phyloP scores from a whole-genome alignment of 2,797 vertebrate species.

The Darevskia mixta region DNA sequence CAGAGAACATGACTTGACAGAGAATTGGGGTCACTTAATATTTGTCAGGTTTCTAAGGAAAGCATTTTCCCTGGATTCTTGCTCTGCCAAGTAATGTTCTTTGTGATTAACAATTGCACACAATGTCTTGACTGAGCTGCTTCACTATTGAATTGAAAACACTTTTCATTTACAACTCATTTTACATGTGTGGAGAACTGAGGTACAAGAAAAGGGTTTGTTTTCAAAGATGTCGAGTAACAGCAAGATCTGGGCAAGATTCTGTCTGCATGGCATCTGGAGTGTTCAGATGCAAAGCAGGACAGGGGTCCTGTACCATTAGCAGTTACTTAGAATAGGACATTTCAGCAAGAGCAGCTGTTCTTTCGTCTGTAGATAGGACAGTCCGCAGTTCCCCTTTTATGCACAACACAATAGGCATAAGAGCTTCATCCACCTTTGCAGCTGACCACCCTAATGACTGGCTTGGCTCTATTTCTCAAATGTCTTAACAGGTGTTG shows the following conservation, averaged over 20 bases:
- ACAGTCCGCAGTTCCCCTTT: neutral
- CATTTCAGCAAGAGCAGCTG: slow-evolving; percentile 4
- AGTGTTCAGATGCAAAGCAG: slow-evolving; percentile 17
- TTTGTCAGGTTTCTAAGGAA: slow-evolving; percentile 52
- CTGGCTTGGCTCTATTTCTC: neutral
- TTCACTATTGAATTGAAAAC: slow-evolving; percentile 1
- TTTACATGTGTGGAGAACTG: slow-evolving; percentile 22
- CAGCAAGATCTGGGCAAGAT: slow-evolving; percentile 17
- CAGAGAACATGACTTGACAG: slow-evolving; percentile 48
- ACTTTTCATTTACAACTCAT: neutral
- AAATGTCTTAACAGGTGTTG: neutral
- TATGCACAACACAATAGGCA: neutral
- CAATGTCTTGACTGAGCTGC: neutral
- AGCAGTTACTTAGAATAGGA: neutral
- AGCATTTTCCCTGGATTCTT: slow-evolving; percentile 40
- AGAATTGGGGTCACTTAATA: slow-evolving; percentile 64
- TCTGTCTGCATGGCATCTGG: slow-evolving; percentile 10
- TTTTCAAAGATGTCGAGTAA: slow-evolving; percentile 4
- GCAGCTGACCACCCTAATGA: neutral
- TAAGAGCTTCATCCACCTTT: neutral
- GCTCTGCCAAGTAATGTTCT: slow-evolving; percentile 24
- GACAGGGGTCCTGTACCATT: neutral
- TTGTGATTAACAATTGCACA: slow-evolving; percentile 18
- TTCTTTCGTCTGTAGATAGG: neutral
- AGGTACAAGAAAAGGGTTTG: slow-evolving; percentile 30